Evolutionary conservation across 1,140 invertebrate species (phyloP).

Genomic region (Goniozus legneri): DNA sequence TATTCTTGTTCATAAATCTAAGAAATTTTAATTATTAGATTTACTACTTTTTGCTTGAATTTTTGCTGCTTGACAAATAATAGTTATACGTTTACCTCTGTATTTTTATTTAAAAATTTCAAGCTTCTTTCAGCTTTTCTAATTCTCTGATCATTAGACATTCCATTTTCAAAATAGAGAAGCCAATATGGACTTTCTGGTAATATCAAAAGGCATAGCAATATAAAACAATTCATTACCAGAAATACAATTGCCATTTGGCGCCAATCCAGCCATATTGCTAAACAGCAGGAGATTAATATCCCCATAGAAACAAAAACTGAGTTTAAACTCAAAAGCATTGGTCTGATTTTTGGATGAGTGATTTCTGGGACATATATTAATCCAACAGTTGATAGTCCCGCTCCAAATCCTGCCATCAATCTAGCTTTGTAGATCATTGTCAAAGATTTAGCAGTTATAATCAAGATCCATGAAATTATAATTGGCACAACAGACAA

Average conservation of each 20-base stretch:
- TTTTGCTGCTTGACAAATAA: neutral
- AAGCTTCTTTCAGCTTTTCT: slow-evolving; percentile 41
- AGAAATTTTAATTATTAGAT: slow-evolving; percentile 10
- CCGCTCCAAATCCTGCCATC: slow-evolving; percentile 54
- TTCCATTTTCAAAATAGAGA: slow-evolving; percentile 41
- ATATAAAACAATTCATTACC: slow-evolving; percentile 35
- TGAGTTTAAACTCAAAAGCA: slow-evolving; percentile 59
- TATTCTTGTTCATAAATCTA: slow-evolving; percentile 46
- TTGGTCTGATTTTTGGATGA: slow-evolving; percentile 53
- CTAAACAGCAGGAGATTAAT: slow-evolving; percentile 53
- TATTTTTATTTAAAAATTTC: slow-evolving; percentile 43
- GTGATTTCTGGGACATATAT: slow-evolving; percentile 61
- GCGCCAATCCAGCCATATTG: slow-evolving; percentile 51
- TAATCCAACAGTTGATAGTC: slow-evolving; percentile 53
- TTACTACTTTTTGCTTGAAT: neutral
- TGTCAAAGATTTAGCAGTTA: slow-evolving; percentile 38
- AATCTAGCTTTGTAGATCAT: slow-evolving; percentile 53
- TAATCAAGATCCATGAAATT: slow-evolving; percentile 59
- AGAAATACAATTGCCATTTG: slow-evolving; percentile 49
- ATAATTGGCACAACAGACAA: slow-evolving; percentile 57
- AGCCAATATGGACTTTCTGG: slow-evolving; percentile 63
- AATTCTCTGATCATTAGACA: slow-evolving; percentile 32
- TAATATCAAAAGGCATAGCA: slow-evolving; percentile 44
- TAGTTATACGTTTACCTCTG: neutral
- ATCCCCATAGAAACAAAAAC: slow-evolving; percentile 59